Percentiles rank a stretch among this genome's conserved stretches.
Conservation (phyloP, 2,888 invertebrate genomes). For the Megalurothrips usitatus region DNA sequence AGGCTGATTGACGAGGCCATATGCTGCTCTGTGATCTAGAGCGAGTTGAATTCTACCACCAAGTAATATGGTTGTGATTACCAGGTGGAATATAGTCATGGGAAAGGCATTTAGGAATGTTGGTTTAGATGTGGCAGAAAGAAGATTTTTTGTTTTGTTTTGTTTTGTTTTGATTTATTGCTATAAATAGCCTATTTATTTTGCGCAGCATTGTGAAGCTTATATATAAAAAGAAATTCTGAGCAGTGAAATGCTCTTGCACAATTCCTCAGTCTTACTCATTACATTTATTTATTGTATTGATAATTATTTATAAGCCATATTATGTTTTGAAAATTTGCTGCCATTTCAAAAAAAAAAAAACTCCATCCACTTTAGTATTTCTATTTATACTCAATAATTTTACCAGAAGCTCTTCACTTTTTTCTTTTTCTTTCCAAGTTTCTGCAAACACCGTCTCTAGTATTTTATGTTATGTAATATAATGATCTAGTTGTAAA, state of each 20-base stretch:
- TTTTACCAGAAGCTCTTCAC: slow-evolving; percentile 4
- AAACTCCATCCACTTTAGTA: slow-evolving; percentile 22
- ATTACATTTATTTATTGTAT: slow-evolving; percentile 24
- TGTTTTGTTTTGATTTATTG: background rate
- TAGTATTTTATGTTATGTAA: slow-evolving; percentile 10
- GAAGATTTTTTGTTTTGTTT: background rate
- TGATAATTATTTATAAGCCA: slow-evolving; percentile 7
- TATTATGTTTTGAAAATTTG: slow-evolving; percentile 12
- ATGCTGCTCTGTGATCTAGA: background rate
- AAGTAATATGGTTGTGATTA: slow-evolving; percentile 21
- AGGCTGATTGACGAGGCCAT: slow-evolving; percentile 8
- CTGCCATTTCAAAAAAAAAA: slow-evolving; percentile 15
- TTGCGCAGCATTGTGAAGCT: background rate
- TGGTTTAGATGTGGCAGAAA: background rate
- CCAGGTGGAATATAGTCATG: slow-evolving; percentile 2
- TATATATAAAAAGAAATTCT: slow-evolving; percentile 7
- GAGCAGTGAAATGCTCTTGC: slow-evolving; percentile 15
- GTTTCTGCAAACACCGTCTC: slow-evolving; percentile 21
- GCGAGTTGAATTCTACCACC: background rate
- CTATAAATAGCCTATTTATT: slow-evolving; percentile 23
- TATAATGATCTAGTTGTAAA: slow-evolving; percentile 13
- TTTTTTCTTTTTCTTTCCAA: background rate
- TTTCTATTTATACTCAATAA: slow-evolving; percentile 7
- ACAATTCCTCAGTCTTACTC: slow-evolving; percentile 22
- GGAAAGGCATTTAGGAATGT: background rate